Conservation (phyloP, 64 coral and sea anemone species). For the Porites lutea region DNA sequence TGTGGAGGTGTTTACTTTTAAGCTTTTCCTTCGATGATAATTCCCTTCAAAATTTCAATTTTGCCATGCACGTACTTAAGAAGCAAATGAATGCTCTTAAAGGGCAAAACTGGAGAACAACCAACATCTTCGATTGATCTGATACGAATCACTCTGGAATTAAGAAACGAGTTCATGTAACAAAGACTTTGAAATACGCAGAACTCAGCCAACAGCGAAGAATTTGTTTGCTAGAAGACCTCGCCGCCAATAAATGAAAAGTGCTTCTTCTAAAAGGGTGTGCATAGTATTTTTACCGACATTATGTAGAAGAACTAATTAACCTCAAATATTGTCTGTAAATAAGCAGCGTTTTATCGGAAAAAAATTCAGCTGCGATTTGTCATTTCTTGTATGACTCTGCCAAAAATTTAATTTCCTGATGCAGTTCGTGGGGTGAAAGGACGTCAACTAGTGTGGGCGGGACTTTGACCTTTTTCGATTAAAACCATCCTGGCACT, state of each 20-base stretch:
- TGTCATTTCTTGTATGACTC: not conserved
- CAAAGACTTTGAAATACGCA: not conserved
- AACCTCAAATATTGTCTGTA: not conserved
- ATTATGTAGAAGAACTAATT: not conserved
- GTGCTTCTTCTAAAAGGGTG: not conserved
- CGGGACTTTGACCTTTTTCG: too few relatives aligned
- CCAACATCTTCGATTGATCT: not conserved
- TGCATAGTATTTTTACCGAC: not conserved
- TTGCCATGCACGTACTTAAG: too few relatives aligned
- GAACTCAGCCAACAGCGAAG: not conserved
- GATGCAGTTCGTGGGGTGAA: not conserved
- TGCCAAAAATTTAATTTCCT: not conserved
- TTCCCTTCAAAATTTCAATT: too few relatives aligned
- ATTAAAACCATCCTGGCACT: too few relatives aligned
- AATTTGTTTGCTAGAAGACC: not conserved
- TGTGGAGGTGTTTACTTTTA: too few relatives aligned
- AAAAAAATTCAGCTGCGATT: not conserved
- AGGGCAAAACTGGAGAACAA: not conserved
- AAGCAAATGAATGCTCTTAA: not conserved
- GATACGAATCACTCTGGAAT: not conserved
- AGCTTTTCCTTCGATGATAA: too few relatives aligned
- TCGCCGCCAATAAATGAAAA: not conserved
- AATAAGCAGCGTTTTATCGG: not conserved
- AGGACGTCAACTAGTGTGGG: too few relatives aligned
- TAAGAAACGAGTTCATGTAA: not conserved